These are phyloP conservation scores for Gymnocypris eckloni DNA, from an alignment of 2,797 vertebrate genomes.

Conservation along the genomic window DNA sequence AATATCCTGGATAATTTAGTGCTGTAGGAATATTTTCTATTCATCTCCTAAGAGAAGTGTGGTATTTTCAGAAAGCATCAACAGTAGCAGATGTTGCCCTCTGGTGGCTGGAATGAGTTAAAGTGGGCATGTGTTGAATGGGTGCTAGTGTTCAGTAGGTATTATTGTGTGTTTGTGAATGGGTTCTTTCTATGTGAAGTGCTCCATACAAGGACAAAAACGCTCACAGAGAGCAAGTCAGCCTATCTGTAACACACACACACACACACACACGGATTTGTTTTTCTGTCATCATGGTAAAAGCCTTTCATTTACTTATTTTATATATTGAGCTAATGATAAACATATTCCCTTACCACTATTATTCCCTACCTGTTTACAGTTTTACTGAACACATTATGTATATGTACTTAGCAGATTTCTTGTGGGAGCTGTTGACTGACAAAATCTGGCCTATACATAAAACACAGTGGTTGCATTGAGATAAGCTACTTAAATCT, in stretches of 20 bases:
- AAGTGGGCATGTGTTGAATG: constrained; percentile 72
- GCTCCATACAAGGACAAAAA: constrained; percentile 73
- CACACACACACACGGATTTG: constrained; percentile 45
- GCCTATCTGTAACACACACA: constrained; percentile 26
- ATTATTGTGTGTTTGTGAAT: constrained; percentile 22
- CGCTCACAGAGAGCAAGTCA: constrained; percentile 68
- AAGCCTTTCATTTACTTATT: not conserved
- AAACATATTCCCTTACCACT: not conserved
- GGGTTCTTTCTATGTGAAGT: constrained; percentile 77
- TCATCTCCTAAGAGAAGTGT: not conserved
- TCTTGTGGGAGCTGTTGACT: not conserved
- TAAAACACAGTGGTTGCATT: not conserved
- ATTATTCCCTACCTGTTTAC: not conserved
- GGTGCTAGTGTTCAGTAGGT: constrained; percentile 73
- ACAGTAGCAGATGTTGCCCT: constrained; percentile 49
- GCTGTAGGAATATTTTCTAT: not conserved
- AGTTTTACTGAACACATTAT: not conserved
- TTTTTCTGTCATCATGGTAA: not conserved
- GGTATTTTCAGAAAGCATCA: not conserved
- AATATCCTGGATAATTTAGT: not conserved
- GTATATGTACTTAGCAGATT: not conserved
- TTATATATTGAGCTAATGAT: not conserved
- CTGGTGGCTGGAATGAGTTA: constrained; percentile 74
- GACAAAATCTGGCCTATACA: not conserved
- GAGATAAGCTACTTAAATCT: too few species aligned